Evolutionary conservation across 1,140 invertebrate genomes (phyloP).

Genomic region (Rhagoletis zephyria): DNA sequence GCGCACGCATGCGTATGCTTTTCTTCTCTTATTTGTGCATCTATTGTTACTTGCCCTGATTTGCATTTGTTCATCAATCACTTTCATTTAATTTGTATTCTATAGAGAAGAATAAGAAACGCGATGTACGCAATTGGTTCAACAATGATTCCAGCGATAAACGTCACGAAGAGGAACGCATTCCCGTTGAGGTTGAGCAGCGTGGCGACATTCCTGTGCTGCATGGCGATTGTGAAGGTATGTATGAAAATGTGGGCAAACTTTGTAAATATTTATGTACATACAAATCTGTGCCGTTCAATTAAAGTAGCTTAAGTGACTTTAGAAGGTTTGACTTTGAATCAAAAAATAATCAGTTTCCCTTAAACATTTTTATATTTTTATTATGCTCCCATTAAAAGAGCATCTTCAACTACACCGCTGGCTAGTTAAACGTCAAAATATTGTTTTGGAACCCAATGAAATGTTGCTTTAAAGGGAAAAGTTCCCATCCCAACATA

Average conservation of each 20-base stretch:
- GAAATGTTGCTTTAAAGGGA: too few relatives aligned
- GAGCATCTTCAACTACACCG: too few relatives aligned
- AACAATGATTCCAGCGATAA: conserved; percentile 63
- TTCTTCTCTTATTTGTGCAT: not conserved
- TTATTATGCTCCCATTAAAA: too few relatives aligned
- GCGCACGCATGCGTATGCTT: not conserved
- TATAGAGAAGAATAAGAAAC: conserved; percentile 73
- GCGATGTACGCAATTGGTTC: conserved; percentile 72
- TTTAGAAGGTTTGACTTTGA: too few relatives aligned
- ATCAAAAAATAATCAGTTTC: too few relatives aligned
- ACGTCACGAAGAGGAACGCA: conserved; percentile 66
- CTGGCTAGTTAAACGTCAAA: too few relatives aligned
- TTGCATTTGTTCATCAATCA: conserved; percentile 47
- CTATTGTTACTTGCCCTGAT: conserved; percentile 17
- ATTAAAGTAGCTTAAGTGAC: too few relatives aligned
- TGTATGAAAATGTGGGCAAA: conserved; percentile 52
- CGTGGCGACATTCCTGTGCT: conserved; percentile 84
- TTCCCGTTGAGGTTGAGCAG: conserved; percentile 74
- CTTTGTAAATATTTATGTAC: too few relatives aligned
- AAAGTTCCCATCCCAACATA: too few relatives aligned
- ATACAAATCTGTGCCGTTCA: too few relatives aligned
- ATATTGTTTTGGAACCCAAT: too few relatives aligned
- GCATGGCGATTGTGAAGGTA: conserved; percentile 80
- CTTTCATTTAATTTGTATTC: conserved; percentile 48
- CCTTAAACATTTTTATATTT: too few relatives aligned